Base-by-base conservation (phyloP, 1,140 invertebrate species). In the Scaptomyza montana region DNA sequence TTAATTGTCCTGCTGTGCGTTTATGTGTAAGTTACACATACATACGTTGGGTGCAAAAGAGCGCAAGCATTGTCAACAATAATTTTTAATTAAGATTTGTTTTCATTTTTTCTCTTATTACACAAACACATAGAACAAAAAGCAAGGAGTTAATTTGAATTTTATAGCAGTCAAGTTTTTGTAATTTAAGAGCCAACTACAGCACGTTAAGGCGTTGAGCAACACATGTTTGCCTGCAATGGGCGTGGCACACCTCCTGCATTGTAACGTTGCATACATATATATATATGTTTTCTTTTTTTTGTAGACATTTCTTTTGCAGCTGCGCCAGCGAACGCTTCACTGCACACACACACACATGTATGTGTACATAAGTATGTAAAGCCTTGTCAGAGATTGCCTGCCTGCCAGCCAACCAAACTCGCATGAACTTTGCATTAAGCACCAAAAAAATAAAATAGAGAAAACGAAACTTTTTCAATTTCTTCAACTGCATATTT, bases 41-140 rank as follows among this genome's bases (percentile, higher is more conserved):
- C 65, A 68, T 68, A 68, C 65, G 65, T 47, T n/a, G 30, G 13
- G 45, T 10, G 30, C 28, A 21, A 12, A 21, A 46, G 51, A 77
- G 74, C 74, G 70, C 69, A 68, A 60, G 70, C 64, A 87, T 76
- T 89, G 82, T 87, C 82, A 87, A 87, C 82, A 87, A 87, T 89
- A 82, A 86, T 86, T 86, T 86, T 87, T 87, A 86, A 86, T 86
- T 87, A 86, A 89, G 82, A 86, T 79, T 86, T 86, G 75, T 87
- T 82, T 89, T 87, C 84, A 74, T 76, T 76, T 87, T 78, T 86
- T 65, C 77, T 85, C 65, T 86, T 72, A 86, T 2, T n/a, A 16
- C 0, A 51, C 19, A 16, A 25, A 47, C 5, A 46, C 25, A 53
- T 19, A 64, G 39, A 43, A 25, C 57, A 55, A 56, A 59, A 21